phyloP scores from a whole-genome alignment of 2,888 invertebrate genomes.

The Abscondita cerata region DNA sequence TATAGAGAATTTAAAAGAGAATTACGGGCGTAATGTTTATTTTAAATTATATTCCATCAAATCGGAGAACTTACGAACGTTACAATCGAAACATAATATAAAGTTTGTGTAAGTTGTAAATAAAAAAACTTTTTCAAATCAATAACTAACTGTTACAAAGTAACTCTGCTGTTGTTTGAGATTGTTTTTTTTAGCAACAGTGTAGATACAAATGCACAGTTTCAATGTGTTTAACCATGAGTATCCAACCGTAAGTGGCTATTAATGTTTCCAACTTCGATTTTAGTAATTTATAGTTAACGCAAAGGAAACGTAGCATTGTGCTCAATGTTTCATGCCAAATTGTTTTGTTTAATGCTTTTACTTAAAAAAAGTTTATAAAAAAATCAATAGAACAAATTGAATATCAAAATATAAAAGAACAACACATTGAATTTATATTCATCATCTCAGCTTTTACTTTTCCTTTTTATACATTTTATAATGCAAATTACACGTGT shows the following conservation, averaged over 20 bases:
- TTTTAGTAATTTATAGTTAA: conserved; percentile 24
- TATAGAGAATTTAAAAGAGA: background rate
- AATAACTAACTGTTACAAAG: conserved; percentile 11
- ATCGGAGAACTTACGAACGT: too few relatives aligned
- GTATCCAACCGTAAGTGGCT: conserved; percentile 26
- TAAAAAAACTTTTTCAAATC: too few relatives aligned
- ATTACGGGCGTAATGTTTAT: background rate
- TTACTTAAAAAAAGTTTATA: too few relatives aligned
- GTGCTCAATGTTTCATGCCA: conserved; percentile 11
- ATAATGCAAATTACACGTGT: too few relatives aligned
- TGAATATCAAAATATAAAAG: too few relatives aligned
- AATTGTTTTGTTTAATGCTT: too few relatives aligned
- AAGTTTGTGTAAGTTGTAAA: too few relatives aligned
- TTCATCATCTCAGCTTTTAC: too few relatives aligned
- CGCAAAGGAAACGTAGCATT: conserved; percentile 15
- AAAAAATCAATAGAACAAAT: too few relatives aligned
- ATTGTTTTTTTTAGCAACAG: conserved; percentile 8
- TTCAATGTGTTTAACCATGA: conserved; percentile 20
- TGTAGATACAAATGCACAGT: conserved; percentile 7
- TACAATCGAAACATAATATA: too few relatives aligned
- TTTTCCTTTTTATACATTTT: too few relatives aligned
- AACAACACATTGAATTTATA: too few relatives aligned
- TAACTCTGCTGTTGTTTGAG: conserved; percentile 17
- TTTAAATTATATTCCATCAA: background rate
- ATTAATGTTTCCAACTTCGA: conserved; percentile 26